phyloP scores from a whole-genome alignment of 2,113 vertebrate species.

The Elanus axillaris region DNA sequence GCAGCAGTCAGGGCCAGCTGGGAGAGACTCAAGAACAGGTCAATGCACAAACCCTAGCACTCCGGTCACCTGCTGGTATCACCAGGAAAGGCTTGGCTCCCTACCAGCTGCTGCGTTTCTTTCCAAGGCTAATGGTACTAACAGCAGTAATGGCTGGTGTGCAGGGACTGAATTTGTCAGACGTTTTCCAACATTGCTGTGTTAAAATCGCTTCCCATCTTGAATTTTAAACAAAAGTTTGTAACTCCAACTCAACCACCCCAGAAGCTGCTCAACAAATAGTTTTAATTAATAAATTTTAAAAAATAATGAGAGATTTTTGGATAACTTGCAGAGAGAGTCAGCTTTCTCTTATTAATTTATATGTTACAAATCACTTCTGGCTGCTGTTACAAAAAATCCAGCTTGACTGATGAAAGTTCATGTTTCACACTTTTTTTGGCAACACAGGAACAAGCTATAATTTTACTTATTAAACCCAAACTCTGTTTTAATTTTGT shows the following conservation, averaged over 20 bases:
- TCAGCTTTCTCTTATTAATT: not conserved
- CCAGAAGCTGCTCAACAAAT: not conserved
- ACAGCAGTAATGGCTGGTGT: not conserved
- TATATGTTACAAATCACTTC: not conserved
- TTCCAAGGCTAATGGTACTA: not conserved
- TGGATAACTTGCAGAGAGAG: not conserved
- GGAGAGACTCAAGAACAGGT: not conserved
- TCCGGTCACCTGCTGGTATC: not conserved
- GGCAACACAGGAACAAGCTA: not conserved
- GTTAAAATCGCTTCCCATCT: not conserved
- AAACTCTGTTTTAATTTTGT: not conserved
- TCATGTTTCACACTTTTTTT: not conserved
- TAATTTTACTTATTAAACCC: not conserved
- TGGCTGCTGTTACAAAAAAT: not conserved
- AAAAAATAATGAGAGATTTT: not conserved
- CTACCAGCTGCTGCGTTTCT: not conserved
- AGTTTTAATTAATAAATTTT: not conserved
- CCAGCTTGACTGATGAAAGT: not conserved
- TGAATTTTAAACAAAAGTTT: not conserved
- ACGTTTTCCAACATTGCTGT: accelerated
- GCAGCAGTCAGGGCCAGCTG: not conserved
- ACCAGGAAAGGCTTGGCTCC: not conserved
- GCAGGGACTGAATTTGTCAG: not conserved
- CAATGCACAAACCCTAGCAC: not conserved
- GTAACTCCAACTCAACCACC: not conserved